Percentiles rank a stretch among this genome's conserved stretches.
Evolutionary conservation across 2,888 invertebrate species (phyloP).

Genomic region (Meteorus colon): DNA sequence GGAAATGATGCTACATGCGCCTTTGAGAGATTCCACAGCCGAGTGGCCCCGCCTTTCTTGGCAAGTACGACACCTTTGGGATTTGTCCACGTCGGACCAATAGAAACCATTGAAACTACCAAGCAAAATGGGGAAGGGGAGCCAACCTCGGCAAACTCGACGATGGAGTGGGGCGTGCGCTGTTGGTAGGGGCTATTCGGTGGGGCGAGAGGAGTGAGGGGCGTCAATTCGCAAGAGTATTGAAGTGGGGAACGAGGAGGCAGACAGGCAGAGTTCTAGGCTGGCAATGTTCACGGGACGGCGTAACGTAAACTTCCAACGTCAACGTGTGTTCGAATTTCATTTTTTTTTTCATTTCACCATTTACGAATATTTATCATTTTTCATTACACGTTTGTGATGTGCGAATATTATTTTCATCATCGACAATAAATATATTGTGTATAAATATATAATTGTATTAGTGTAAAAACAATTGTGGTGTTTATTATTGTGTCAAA

Average conservation of each 20-base stretch:
- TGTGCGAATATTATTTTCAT: neutral
- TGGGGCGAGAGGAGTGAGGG: conserved; percentile 56
- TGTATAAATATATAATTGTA: neutral
- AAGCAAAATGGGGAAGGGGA: conserved; percentile 43
- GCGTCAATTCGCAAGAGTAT: conserved; percentile 56
- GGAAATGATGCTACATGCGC: neutral
- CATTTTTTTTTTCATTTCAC: conserved; percentile 1
- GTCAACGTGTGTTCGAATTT: conserved; percentile 43
- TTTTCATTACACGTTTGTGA: neutral
- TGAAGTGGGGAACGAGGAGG: conserved; percentile 43
- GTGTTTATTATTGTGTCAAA: conserved; percentile 33
- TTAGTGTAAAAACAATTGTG: neutral
- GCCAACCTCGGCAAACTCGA: conserved; percentile 29
- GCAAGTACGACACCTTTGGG: conserved; percentile 67
- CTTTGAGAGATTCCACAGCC: conserved; percentile 23
- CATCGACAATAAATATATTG: neutral
- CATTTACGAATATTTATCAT: neutral
- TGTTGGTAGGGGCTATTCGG: conserved; percentile 25
- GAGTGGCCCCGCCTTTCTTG: conserved; percentile 62
- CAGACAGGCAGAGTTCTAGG: conserved; percentile 49
- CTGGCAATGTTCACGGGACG: conserved; percentile 63
- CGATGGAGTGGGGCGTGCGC: conserved; percentile 29
- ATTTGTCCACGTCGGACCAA: conserved; percentile 69
- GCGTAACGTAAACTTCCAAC: conserved; percentile 48
- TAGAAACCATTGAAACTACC: conserved; percentile 48